These are phyloP conservation scores for Drosophila mercatorum DNA, from an alignment of 2,888 invertebrate genomes.

Conservation along the genomic window DNA sequence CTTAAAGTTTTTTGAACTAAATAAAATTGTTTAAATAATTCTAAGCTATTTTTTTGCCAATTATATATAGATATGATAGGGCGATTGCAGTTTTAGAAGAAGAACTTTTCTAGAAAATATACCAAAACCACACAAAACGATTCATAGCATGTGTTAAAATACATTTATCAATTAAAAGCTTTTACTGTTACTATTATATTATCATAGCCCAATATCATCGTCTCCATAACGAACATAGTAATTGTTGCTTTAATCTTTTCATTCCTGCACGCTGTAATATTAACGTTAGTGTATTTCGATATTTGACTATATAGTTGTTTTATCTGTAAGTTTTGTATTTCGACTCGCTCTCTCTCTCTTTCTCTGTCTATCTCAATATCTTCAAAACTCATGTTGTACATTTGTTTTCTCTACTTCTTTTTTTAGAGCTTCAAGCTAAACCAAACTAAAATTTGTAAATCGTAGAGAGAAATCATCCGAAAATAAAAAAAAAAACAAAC, in stretches of 20 bases:
- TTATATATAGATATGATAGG: no score
- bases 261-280: conserved; percentile 24
- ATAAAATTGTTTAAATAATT: no score
- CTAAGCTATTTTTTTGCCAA: no score
- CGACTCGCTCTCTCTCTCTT: conserved; percentile 15
- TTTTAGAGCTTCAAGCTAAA: conserved; percentile 76
- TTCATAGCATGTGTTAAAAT: neutral
- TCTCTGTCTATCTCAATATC: conserved; percentile 35
- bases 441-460: conserved; percentile 47
- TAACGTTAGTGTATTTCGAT: conserved; percentile 2
- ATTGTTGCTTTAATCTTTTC: conserved; percentile 25
- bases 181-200: neutral
- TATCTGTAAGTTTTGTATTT: conserved; percentile 18
- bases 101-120: neutral
- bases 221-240: neutral
- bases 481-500: neutral
- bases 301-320: conserved; percentile 12
- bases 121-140: neutral
- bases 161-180: neutral
- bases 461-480: conserved; percentile 48
- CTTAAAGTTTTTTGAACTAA: no score
- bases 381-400: conserved; percentile 76
- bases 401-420: conserved; percentile 74
- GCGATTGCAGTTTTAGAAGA: no score
- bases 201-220: neutral